Percentiles rank a stretch among this genome's conserved stretches.
Conservation (phyloP, 2,797 vertebrate species). For the Luscinia megarhynchos region DNA sequence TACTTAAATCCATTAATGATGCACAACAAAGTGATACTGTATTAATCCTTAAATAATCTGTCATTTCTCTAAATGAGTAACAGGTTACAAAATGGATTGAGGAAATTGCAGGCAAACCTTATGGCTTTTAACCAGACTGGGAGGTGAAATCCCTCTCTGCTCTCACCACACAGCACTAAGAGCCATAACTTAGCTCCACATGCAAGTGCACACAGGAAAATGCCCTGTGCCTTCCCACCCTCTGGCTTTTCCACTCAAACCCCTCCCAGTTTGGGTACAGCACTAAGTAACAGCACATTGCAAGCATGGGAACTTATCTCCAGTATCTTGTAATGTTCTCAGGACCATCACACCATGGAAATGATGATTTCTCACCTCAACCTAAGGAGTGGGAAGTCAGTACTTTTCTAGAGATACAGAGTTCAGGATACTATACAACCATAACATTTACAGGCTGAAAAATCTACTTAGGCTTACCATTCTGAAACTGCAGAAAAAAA, state of each 20-base stretch:
- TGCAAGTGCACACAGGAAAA: neutral
- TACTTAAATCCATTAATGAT: neutral
- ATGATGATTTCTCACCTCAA: neutral
- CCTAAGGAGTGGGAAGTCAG: neutral
- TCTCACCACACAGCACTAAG: neutral
- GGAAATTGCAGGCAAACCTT: neutral
- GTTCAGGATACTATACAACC: neutral
- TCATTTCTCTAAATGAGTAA: neutral
- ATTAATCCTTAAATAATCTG: neutral
- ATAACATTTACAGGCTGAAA: neutral
- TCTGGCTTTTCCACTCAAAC: neutral
- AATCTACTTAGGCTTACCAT: neutral
- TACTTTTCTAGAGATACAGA: neutral
- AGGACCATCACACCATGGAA: neutral
- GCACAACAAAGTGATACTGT: neutral
- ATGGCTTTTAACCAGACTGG: neutral
- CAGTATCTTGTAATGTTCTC: neutral
- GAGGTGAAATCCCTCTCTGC: neutral
- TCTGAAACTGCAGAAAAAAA: neutral
- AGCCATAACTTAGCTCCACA: neutral
- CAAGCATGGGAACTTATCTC: neutral
- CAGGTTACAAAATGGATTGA: neutral
- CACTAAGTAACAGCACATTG: neutral
- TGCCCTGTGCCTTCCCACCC: neutral
- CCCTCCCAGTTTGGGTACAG: neutral